Conservation (phyloP, 1,140 invertebrate species). For the Antheraea mylitta region DNA sequence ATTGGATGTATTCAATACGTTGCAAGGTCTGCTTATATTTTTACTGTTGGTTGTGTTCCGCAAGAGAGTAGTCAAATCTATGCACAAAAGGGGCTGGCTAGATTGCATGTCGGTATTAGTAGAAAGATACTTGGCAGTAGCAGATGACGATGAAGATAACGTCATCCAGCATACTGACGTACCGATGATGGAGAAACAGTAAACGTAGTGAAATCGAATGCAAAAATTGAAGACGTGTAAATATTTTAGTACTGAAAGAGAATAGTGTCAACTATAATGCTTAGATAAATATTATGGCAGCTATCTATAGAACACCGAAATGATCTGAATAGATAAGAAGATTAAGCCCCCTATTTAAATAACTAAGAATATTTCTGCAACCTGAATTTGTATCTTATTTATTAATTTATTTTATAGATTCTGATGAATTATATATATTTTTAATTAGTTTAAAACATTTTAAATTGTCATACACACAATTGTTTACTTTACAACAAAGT, state of each 20-base stretch:
- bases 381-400: too few relatives aligned
- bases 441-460: too few relatives aligned
- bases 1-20: conserved; percentile 79
- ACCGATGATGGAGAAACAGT: conserved; percentile 33
- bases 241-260: background rate
- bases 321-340: too few relatives aligned
- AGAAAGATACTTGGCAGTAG: conserved; percentile 36
- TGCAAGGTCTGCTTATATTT: conserved; percentile 83
- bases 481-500: too few relatives aligned
- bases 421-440: too few relatives aligned
- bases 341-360: too few relatives aligned
- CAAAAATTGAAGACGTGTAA: background rate
- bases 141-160: conserved; percentile 38
- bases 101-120: conserved; percentile 32
- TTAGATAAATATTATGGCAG: background rate
- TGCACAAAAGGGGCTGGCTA: conserved; percentile 54
- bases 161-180: conserved; percentile 40
- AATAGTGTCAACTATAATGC: background rate
- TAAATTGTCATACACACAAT: too few relatives aligned
- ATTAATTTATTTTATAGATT: too few relatives aligned
- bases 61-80: conserved; percentile 75
- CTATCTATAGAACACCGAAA: background rate
- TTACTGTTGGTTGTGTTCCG: conserved; percentile 80
- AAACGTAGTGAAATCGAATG: background rate
- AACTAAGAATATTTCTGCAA: too few relatives aligned